Conservation (phyloP, 2,888 invertebrate genomes). For the Drosophila paramelanica region DNA sequence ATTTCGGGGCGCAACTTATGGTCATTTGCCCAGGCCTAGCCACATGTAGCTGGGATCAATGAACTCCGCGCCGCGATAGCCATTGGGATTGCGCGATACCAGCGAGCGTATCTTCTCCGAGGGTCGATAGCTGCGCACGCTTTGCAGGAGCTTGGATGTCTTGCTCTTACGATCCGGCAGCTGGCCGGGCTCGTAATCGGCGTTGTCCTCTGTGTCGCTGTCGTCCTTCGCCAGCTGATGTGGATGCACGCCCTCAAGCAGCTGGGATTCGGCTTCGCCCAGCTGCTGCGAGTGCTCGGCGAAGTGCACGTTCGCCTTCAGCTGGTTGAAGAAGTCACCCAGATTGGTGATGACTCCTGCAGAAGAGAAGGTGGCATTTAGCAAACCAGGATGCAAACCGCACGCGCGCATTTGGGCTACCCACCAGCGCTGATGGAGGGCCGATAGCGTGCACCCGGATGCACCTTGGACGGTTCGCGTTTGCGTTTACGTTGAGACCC, state of each 20-base stretch:
- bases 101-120: conserved; percentile 86
- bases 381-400: conserved; percentile 1
- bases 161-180: conserved; percentile 51
- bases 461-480: conserved; percentile 50
- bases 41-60: conserved; percentile 89
- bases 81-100: conserved; percentile 86
- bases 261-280: conserved; percentile 68
- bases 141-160: conserved; percentile 84
- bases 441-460: conserved; percentile 49
- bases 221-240: conserved; percentile 63
- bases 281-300: conserved; percentile 79
- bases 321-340: conserved; percentile 83
- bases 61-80: conserved; percentile 87
- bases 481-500: conserved; percentile 44
- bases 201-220: conserved; percentile 26
- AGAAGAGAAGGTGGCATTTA: conserved; percentile 50
- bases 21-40: conserved; percentile 87
- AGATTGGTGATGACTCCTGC: conserved; percentile 83
- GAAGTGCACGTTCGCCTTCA: conserved; percentile 81
- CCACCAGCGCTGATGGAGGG: conserved; percentile 85
- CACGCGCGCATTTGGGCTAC: conserved; percentile 35
- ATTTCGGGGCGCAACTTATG: conserved; percentile 23
- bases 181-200: conserved; percentile 38
- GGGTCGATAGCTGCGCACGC: conserved; percentile 85
- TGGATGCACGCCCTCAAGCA: conserved; percentile 82